Conservation (phyloP, 1,140 invertebrate genomes). For the Aricia agestis region DNA sequence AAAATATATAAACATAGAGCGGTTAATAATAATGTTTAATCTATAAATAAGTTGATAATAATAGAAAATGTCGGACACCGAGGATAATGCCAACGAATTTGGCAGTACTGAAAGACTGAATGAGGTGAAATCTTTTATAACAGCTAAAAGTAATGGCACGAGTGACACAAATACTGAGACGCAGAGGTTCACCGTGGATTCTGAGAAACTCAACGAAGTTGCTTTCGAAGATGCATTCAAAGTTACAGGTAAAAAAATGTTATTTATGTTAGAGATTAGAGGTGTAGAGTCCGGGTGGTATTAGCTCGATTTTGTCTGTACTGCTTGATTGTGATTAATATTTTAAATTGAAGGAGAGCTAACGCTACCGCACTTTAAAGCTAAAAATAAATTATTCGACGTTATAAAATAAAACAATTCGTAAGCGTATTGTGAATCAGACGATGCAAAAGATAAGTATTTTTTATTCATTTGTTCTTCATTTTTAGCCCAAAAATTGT, state of each 20-base stretch:
- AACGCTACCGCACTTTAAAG: too few species aligned
- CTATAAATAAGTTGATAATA: neutral
- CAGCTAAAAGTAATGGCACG: conserved; percentile 17
- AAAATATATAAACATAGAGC: conserved; percentile 8
- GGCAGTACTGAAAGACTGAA: conserved; percentile 29
- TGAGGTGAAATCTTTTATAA: conserved; percentile 29
- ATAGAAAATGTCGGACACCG: conserved; percentile 22
- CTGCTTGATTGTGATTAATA: too few species aligned
- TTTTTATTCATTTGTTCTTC: too few species aligned
- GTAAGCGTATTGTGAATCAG: too few species aligned
- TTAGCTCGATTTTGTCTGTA: too few species aligned
- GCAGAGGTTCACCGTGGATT: conserved; percentile 32
- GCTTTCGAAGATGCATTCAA: conserved; percentile 62
- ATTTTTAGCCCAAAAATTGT: too few species aligned
- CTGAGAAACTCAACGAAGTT: conserved; percentile 42
- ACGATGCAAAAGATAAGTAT: too few species aligned
- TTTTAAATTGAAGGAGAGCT: too few species aligned
- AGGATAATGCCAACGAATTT: conserved; percentile 25
- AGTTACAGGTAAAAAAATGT: conserved; percentile 44
- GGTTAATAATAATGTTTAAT: neutral
- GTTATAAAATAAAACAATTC: too few species aligned
- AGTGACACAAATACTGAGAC: conserved; percentile 22
- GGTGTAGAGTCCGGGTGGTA: neutral
- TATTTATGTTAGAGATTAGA: too few species aligned
- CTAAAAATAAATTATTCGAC: too few species aligned